Evolutionary conservation across 2,888 invertebrate species (phyloP).

Genomic region (Mesorhabditis sp.): DNA sequence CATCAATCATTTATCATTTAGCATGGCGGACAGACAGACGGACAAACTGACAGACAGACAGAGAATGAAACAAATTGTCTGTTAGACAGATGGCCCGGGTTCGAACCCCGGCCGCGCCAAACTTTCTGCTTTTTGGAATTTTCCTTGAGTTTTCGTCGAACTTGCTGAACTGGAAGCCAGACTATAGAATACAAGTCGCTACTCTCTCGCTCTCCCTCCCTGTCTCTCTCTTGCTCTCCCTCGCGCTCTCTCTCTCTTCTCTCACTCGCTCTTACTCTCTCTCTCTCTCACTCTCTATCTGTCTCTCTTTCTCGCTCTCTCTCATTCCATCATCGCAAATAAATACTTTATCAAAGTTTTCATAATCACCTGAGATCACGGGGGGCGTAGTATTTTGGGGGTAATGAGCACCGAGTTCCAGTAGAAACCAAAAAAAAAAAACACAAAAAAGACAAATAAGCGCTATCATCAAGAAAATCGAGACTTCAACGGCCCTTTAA

Average conservation of each 20-base stretch:
- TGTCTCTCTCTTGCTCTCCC: not conserved
- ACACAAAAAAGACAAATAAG: too few species aligned
- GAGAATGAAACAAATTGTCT: too few species aligned
- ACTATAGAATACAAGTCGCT: not conserved
- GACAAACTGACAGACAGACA: too few species aligned
- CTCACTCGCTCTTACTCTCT: not conserved
- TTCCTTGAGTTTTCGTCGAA: not conserved
- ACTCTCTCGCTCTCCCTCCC: slow-evolving; percentile 4
- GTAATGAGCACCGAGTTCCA: too few species aligned
- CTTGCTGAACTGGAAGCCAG: not conserved
- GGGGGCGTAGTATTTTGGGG: too few species aligned
- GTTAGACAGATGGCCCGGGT: not conserved
- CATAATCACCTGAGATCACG: not conserved
- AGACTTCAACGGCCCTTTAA: too few species aligned
- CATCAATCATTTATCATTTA: slow-evolving; percentile 1
- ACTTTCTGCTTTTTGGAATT: not conserved
- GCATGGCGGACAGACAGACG: not conserved
- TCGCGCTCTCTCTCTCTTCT: not conserved
- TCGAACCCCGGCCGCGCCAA: too few species aligned
- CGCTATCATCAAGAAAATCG: too few species aligned
- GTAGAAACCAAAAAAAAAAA: too few species aligned
- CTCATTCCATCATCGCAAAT: not conserved
- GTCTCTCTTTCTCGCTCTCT: too few species aligned
- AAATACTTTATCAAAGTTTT: not conserved
- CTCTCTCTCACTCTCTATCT: too few species aligned